These are phyloP conservation scores for Epiblema foenella DNA, from an alignment of 2,888 invertebrate species.

Conservation along the genomic window DNA sequence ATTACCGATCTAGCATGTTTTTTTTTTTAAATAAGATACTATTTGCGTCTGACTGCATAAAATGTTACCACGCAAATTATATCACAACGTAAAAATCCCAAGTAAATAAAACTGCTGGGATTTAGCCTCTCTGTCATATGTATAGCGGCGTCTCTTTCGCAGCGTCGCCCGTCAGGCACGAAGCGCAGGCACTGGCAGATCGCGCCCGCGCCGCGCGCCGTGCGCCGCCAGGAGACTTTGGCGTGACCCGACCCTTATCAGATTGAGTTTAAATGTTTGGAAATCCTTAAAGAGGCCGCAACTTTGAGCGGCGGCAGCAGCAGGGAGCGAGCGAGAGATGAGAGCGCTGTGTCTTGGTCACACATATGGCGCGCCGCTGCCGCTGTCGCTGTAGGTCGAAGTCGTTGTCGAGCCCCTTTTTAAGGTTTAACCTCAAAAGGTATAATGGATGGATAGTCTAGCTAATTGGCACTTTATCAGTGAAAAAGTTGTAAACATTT, in stretches of 20 bases:
- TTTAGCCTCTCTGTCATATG: background rate
- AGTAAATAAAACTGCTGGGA: background rate
- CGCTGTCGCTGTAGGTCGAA: background rate
- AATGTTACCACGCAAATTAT: no score
- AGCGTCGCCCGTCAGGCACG: constrained; percentile 60
- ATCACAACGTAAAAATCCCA: background rate
- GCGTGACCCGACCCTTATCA: background rate
- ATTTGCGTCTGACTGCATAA: no score
- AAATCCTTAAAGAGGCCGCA: background rate
- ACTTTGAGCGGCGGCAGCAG: background rate
- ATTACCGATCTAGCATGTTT: no score
- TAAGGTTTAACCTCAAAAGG: background rate
- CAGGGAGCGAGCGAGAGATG: background rate
- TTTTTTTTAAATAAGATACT: no score
- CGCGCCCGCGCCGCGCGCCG: constrained; percentile 45
- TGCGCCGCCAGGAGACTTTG: constrained; percentile 1
- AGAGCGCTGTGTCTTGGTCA: background rate
- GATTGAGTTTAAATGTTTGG: background rate
- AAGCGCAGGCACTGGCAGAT: constrained; percentile 66
- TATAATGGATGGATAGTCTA: background rate
- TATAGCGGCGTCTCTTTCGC: constrained; percentile 51
- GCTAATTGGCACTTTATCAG: background rate
- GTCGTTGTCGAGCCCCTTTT: background rate
- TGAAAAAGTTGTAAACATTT: no score
- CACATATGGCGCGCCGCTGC: background rate